Percentiles rank a stretch among this genome's conserved stretches.
phyloP scores from a whole-genome alignment of 30 jellyfish, hydroid and myxozoan species.

The Catostylus mosaicus region DNA sequence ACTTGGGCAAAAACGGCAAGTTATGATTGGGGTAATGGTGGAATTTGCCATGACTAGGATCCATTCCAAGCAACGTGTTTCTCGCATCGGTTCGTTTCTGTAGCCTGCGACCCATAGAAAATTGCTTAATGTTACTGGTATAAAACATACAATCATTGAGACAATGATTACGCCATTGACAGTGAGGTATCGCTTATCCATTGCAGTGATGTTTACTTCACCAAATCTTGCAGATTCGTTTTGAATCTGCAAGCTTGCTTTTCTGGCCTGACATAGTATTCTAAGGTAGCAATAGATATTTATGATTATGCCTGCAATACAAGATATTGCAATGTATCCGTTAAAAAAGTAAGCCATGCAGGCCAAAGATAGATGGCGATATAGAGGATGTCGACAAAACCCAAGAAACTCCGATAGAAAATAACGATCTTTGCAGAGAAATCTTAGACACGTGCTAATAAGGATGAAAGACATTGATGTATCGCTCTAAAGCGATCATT shows the following conservation, averaged over 20 bases:
- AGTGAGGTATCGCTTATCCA: conserved; percentile 14
- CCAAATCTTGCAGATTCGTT: conserved; percentile 3
- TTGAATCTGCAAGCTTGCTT: conserved; percentile 8
- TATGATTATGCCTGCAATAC: neutral
- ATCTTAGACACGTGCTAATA: neutral
- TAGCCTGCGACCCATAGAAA: neutral
- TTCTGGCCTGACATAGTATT: conserved; percentile 7
- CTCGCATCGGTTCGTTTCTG: neutral
- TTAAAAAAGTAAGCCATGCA: neutral
- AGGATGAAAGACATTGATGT: conserved; percentile 21
- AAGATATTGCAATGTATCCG: neutral
- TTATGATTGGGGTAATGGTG: conserved; percentile 10
- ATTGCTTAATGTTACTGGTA: neutral
- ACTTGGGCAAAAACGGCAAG: conserved; percentile 8
- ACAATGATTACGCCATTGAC: conserved; percentile 19
- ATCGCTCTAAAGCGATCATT: conserved; percentile 23
- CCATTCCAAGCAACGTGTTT: conserved; percentile 28
- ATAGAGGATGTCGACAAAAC: neutral
- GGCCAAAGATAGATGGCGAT: neutral
- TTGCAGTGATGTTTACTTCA: neutral
- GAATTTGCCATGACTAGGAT: conserved; percentile 21
- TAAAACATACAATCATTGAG: conserved; percentile 22
- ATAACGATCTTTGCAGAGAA: neutral
- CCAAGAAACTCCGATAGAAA: neutral
- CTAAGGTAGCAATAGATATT: conserved; percentile 29